Evolutionary conservation across 53 echinoderm and acorn worm species (phyloP).

Genomic region (Paelopatides confundens): DNA sequence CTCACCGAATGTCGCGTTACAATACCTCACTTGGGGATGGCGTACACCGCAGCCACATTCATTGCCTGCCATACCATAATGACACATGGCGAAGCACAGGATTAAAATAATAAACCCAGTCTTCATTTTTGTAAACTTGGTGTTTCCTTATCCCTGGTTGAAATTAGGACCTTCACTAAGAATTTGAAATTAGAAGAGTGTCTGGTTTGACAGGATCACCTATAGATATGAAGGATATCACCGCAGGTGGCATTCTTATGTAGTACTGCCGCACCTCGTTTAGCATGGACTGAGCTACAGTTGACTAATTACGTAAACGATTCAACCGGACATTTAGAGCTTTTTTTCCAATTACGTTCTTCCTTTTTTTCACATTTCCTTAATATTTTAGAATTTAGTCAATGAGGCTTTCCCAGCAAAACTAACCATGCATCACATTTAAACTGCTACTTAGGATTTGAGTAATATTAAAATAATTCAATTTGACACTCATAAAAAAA

Average conservation of each 20-base stretch:
- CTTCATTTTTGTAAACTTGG: not conserved
- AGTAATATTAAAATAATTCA: not conserved
- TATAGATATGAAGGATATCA: not conserved
- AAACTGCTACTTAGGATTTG: not conserved
- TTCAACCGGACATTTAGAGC: too few species aligned
- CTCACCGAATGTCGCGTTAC: constrained; percentile 59
- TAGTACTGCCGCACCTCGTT: not conserved
- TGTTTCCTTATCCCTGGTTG: not conserved
- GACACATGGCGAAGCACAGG: not conserved
- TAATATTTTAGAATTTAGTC: too few species aligned
- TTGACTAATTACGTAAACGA: too few species aligned
- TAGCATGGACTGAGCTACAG: not conserved
- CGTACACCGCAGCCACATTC: constrained; percentile 51
- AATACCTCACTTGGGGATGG: constrained; percentile 62
- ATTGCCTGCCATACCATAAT: not conserved
- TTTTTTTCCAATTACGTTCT: too few species aligned
- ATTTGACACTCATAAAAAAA: not conserved
- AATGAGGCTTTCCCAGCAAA: not conserved
- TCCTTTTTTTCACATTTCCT: too few species aligned
- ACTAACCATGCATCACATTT: not conserved
- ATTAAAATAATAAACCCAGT: not conserved
- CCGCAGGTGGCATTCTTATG: not conserved
- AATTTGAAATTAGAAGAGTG: not conserved
- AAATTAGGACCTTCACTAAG: not conserved
- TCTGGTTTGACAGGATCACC: too few species aligned